Evolutionary conservation across 1,140 invertebrate genomes (phyloP), one percentile per base, ranked within the genome.

Genomic region (Popillia japonica): DNA sequence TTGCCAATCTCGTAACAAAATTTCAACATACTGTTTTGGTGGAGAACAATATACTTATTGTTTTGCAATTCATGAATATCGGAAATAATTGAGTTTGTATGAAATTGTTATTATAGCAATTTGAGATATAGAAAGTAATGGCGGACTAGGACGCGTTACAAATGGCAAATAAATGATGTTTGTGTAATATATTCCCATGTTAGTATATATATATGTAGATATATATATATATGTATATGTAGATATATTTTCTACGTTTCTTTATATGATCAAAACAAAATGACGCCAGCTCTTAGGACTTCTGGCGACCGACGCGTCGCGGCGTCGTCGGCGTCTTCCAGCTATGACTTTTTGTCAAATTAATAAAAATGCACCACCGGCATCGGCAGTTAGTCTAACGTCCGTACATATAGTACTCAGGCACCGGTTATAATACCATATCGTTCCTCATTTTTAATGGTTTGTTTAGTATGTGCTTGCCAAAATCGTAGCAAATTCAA

Each of bases 251-350:
- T 34, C 20, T 34, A 68, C 61, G 61, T 68, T 68, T 68, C 61
- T 34, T 68, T 68, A 68, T 68, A 68, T 68, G 61, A 68, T 68
- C 61, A 68, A 68, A 68, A 68, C 61, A 68, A 68, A 68, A 68
- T 23, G 61, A 68, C 61, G 61, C 61, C 61, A 68, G 20, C 20
- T 68, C 61, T 68, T 68, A 68, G 61, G 20, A 68, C 61, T 68
- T 68, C 20, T 68, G 61, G 61, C 61, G 61, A 68, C 61, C 61
- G 61, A 68, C 61, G 61, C 61, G 61, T 23, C 61, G 20, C 61
- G 8, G 22, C 61, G 61, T 68, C 61, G 61, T 68, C 61, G 20
- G 61, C 61, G 61, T 68, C 61, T 68, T 68, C 61, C 61, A 68
- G 27, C 61, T 27, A 68, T 23, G 61, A 68, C 61, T 68, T 68